These are phyloP conservation scores for Thalassaphorura encarpata DNA, from an alignment of 1,140 invertebrate genomes.

Conservation along the genomic window DNA sequence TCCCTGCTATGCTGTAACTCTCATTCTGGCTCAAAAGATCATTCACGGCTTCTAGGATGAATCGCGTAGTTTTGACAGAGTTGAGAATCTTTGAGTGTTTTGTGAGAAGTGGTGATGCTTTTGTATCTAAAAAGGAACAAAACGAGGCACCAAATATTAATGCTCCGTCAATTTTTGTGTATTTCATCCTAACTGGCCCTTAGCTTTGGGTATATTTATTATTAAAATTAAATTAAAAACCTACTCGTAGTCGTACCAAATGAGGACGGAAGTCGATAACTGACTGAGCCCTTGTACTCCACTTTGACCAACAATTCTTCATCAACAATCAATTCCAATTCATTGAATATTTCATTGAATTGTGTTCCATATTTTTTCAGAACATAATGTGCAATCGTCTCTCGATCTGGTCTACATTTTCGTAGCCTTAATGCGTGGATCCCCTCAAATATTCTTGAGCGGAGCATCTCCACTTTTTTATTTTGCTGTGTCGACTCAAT, in stretches of 20 bases:
- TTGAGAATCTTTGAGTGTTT: conserved; percentile 40
- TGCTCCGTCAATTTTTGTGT: neutral
- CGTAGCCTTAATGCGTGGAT: conserved; percentile 69
- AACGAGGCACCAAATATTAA: too few relatives aligned
- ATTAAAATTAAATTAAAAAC: neutral
- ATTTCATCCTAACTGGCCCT: conserved; percentile 10
- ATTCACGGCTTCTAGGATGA: conserved; percentile 54
- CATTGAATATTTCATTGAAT: conserved; percentile 57
- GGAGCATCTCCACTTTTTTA: too few relatives aligned
- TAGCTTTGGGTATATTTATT: neutral
- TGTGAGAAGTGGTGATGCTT: conserved; percentile 34
- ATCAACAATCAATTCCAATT: conserved; percentile 62
- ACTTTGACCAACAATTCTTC: conserved; percentile 67
- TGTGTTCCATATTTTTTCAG: conserved; percentile 31
- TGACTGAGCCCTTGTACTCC: conserved; percentile 73
- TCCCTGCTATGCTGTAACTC: conserved; percentile 57
- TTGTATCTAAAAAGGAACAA: conserved; percentile 19
- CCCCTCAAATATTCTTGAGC: conserved; percentile 49
- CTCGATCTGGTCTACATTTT: conserved; percentile 70
- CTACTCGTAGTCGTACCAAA: conserved; percentile 42
- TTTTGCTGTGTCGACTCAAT: too few relatives aligned
- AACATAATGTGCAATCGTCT: conserved; percentile 40
- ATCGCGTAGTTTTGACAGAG: conserved; percentile 37
- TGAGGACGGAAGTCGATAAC: conserved; percentile 64
- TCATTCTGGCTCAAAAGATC: conserved; percentile 57